These are phyloP conservation scores for Nebria brevicollis DNA, from an alignment of 2,888 invertebrate species.

Conservation along the genomic window DNA sequence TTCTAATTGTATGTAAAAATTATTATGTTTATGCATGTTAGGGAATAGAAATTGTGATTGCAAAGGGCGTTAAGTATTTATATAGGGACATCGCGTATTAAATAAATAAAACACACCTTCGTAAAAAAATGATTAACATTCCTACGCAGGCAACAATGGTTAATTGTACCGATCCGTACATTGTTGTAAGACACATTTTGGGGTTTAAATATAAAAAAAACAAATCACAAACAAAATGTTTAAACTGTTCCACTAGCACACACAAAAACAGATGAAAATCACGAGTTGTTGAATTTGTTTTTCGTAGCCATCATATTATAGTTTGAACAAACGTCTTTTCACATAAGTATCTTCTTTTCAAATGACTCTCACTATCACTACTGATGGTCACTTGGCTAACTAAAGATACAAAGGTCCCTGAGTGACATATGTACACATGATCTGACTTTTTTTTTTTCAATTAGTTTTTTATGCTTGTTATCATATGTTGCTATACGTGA, in stretches of 20 bases:
- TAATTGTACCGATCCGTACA: constrained; percentile 57
- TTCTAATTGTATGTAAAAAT: too few species aligned
- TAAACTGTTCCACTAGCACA: not conserved
- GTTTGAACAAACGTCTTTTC: not conserved
- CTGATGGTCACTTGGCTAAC: not conserved
- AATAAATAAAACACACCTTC: constrained; percentile 52
- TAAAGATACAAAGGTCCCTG: not conserved
- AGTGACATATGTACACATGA: not conserved
- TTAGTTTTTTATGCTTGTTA: not conserved
- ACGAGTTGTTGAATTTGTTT: not conserved
- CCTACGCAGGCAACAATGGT: constrained; percentile 56
- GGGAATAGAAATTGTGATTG: too few species aligned
- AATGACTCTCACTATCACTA: not conserved
- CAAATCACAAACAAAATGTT: not conserved
- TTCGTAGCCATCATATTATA: not conserved
- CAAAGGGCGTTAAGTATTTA: too few species aligned
- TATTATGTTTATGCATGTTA: too few species aligned
- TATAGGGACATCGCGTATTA: not conserved
- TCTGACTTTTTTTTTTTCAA: not conserved
- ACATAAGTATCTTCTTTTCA: not conserved
- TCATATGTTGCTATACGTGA: constrained; percentile 1
- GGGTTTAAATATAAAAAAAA: not conserved
- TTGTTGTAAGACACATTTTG: constrained; percentile 47
- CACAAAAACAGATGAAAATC: not conserved
- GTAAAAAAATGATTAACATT: constrained; percentile 56